A percentile compares a stretch with the other conserved stretches of the same genome.
These are phyloP conservation scores for Loripinus fragilis DNA, from an alignment of 2,888 invertebrate genomes.

Conservation along the genomic window DNA sequence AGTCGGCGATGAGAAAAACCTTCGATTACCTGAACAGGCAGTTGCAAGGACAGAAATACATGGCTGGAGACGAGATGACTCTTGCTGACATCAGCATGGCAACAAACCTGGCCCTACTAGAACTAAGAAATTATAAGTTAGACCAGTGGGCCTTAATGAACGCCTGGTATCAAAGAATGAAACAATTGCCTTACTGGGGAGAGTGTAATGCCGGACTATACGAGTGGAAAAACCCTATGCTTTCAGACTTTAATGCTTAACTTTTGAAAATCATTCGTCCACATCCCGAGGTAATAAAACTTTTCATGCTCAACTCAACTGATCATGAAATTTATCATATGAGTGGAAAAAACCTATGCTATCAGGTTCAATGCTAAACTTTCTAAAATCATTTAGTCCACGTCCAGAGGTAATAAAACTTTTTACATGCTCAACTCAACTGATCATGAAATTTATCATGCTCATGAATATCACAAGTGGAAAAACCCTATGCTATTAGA, in stretches of 20 bases:
- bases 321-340: too few species aligned
- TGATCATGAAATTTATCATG: too few species aligned
- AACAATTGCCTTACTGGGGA: conserved; percentile 61
- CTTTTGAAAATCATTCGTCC: too few species aligned
- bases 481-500: conserved; percentile 45
- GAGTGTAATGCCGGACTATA: conserved; percentile 69
- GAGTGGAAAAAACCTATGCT: too few species aligned
- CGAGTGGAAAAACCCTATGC: conserved; percentile 59
- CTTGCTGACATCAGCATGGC: conserved; percentile 90
- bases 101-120: conserved; percentile 87
- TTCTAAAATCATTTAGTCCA: too few species aligned
- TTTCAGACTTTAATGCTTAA: background rate
- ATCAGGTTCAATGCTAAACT: too few species aligned
- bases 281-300: too few species aligned
- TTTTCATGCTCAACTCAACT: too few species aligned
- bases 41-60: conserved; percentile 87
- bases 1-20: conserved; percentile 61
- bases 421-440: too few species aligned
- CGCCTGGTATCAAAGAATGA: conserved; percentile 65
- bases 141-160: conserved; percentile 58
- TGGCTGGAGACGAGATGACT: conserved; percentile 89
- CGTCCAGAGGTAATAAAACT: too few species aligned
- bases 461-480: too few species aligned
- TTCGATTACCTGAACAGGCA: conserved; percentile 65
- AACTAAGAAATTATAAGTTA: conserved; percentile 84